A percentile compares a stretch with the other conserved stretches of the same genome.
Evolutionary conservation across 2,888 invertebrate genomes (phyloP).

Genomic region (Chloroclysta siterata): DNA sequence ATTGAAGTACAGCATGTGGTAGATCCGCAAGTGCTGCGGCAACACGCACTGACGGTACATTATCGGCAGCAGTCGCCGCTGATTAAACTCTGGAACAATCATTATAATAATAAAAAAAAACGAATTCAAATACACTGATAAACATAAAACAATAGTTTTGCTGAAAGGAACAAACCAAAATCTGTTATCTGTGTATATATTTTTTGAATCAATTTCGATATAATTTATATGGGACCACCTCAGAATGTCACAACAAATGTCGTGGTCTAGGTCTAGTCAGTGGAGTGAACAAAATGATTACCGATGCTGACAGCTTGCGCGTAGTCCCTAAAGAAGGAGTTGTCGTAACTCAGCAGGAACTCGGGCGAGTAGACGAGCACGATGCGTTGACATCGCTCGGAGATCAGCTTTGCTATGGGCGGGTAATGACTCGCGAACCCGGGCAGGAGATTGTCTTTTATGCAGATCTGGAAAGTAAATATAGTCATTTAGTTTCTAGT

Average conservation of each 20-base stretch:
- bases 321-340: constrained; percentile 91
- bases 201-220: no score
- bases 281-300: constrained; percentile 56
- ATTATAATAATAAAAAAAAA: neutral
- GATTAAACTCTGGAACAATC: constrained; percentile 14
- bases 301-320: constrained; percentile 93
- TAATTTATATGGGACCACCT: no score
- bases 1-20: constrained; percentile 85
- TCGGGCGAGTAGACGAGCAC: constrained; percentile 92
- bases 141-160: no score
- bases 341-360: constrained; percentile 90
- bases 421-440: constrained; percentile 89
- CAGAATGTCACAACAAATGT: no score
- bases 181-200: no score
- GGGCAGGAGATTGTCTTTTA: constrained; percentile 89
- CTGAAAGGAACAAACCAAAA: no score
- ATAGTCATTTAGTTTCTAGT: neutral
- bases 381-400: constrained; percentile 91
- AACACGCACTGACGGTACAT: constrained; percentile 87
- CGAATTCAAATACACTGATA: no score
- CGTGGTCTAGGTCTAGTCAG: no score
- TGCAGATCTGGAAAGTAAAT: constrained; percentile 85
- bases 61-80: constrained; percentile 88
- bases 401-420: constrained; percentile 89
- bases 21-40: constrained; percentile 87